A percentile compares a stretch with the other conserved stretches of the same genome.
These are phyloP conservation scores for Rhagonycha fulva DNA, from an alignment of 2,888 invertebrate species.

Conservation along the genomic window DNA sequence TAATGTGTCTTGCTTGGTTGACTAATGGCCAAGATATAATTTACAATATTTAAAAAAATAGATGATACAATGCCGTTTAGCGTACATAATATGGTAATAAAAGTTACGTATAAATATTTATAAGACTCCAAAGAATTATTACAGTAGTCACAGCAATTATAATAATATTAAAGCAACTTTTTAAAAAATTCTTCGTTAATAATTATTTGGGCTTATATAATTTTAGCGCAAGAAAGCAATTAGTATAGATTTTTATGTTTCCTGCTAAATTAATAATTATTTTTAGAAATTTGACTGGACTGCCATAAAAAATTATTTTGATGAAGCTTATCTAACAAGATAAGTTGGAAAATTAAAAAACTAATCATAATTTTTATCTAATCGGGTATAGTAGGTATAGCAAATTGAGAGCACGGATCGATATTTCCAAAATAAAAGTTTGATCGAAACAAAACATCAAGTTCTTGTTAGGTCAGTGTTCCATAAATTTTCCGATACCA, in stretches of 20 bases:
- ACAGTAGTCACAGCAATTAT: neutral
- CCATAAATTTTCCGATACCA: neutral
- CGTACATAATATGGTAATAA: neutral
- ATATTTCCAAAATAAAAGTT: neutral
- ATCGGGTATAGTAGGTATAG: neutral
- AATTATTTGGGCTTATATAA: neutral
- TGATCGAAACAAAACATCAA: neutral
- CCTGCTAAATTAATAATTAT: neutral
- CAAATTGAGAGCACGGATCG: neutral
- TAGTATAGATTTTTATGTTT: neutral
- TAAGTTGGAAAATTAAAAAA: neutral
- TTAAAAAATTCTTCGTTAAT: neutral
- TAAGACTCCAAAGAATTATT: neutral
- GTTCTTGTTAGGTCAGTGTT: neutral
- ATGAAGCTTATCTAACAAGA: neutral
- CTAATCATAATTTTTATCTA: neutral
- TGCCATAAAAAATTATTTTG: neutral
- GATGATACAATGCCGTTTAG: no score
- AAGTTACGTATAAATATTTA: neutral
- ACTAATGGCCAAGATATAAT: no score
- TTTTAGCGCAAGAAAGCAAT: neutral
- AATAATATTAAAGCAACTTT: neutral
- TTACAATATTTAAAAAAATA: no score
- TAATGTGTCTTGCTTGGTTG: no score
- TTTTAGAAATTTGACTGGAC: neutral